Base-by-base conservation (phyloP, 2,888 invertebrate species). In the Drosophila pegasa region DNA sequence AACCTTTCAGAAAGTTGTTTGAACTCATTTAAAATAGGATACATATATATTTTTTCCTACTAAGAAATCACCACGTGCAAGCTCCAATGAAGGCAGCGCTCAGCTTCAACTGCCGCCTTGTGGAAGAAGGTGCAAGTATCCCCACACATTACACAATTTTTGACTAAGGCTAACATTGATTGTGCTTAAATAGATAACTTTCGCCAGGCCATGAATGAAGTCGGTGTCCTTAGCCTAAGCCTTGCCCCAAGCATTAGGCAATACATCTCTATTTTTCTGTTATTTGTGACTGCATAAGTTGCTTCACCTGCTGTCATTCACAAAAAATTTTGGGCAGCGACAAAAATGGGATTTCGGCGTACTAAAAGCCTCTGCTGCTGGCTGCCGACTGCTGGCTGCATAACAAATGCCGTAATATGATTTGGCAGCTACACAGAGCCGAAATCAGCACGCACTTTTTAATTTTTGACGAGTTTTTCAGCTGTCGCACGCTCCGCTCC, bases 361-460 rank as follows among this genome's bases (percentile, higher is more conserved):
- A 41, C 33, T 40, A 22, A 48, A 35, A 10, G 37, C 20, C 22
- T 31, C 10, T 38, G 37, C 41, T 60, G 55, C 43, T 33, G 1
- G 69, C 58, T 78, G 81, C 37, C 10, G 43, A 33, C 41, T 60
- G 55, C 43, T 33, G 1, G 69, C 58, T 78, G 81, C 81, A 81
- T 87, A 87, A 75, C 71, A 87, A 71, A 87, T 80, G 81, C 33
- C 61, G 22, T 81, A 87, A 87, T 87, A 87, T 82, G 82, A 82
- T 82, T 82, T 82, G 85, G 59, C 73, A 76, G 64, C 58, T 50
- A 75, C 72, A 80, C 51, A 48, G 2, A 68, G 71, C 56, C 41
- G 66, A 63, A 82, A 75, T 81, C 76, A 73, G 64, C 75, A 78
- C 75, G 66, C 69, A 58, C 57, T 60, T 77, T 75, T 61, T 64